Conservation (phyloP, 1,140 invertebrate species). For the Drosophila prosaltans region DNA sequence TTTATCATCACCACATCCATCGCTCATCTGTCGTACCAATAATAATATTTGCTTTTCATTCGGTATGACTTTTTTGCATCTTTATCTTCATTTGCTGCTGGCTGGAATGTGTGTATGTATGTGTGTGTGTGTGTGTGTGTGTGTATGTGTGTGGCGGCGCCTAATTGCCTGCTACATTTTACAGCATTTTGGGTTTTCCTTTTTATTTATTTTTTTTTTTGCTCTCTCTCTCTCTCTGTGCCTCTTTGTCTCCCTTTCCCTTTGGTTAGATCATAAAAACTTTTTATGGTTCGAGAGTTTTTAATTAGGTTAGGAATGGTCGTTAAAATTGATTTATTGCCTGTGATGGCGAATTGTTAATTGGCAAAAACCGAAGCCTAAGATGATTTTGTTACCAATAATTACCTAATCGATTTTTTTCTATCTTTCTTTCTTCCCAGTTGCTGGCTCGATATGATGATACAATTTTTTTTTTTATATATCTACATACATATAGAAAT, state of each 20-base stretch:
- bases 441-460: conserved; percentile 9
- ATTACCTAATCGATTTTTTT: conserved; percentile 16
- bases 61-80: conserved; percentile 15
- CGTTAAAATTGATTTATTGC: conserved; percentile 62
- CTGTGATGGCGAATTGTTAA: conserved; percentile 37
- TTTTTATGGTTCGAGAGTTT: conserved; percentile 59
- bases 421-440: conserved; percentile 27
- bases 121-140: conserved; percentile 8
- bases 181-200: conserved; percentile 23
- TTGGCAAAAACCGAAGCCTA: conserved; percentile 24
- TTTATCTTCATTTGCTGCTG: not conserved
- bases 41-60: conserved; percentile 70
- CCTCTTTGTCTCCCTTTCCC: not conserved
- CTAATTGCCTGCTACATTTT: conserved; percentile 61
- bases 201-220: not conserved
- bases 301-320: conserved; percentile 58
- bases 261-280: conserved; percentile 42
- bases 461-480: conserved; percentile 2
- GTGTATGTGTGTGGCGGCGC: conserved; percentile 30
- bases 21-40: conserved; percentile 30
- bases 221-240: not conserved
- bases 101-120: not conserved
- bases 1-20: not conserved
- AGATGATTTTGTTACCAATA: conserved; percentile 1
- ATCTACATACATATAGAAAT: conserved; percentile 6